These are phyloP conservation scores for Luidia sarsii DNA, from an alignment of 53 echinoderm and acorn worm species.

Conservation along the genomic window DNA sequence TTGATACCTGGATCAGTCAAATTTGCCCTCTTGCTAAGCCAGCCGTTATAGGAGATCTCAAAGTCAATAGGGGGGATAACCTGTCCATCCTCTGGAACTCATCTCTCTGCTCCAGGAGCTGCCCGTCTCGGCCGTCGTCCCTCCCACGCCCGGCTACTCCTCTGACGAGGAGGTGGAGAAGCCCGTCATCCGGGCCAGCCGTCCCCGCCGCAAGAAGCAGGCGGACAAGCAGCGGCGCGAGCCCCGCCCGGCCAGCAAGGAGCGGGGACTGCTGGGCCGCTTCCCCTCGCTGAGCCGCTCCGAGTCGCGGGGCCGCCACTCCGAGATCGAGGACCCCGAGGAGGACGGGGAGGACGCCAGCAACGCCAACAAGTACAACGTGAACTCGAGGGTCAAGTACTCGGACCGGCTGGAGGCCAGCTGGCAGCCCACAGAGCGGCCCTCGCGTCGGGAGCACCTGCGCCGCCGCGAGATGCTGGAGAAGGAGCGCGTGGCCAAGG, in stretches of 20 bases:
- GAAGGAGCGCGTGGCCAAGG: conserved; percentile 57
- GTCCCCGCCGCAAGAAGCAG: conserved; percentile 67
- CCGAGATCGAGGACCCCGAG: conserved; percentile 52
- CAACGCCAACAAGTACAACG: conserved; percentile 54
- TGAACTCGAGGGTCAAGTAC: conserved; percentile 55
- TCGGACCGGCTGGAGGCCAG: conserved; percentile 50
- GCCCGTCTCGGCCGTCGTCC: conserved; percentile 51
- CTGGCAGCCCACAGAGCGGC: conserved; percentile 61
- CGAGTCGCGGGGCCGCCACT: conserved; percentile 63
- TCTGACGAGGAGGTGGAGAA: conserved; percentile 69
- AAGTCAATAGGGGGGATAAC: too few species aligned
- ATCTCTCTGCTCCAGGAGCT: conserved; percentile 64
- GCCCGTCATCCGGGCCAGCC: conserved; percentile 58
- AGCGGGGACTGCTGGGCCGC: conserved; percentile 32
- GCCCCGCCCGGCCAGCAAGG: conserved; percentile 36
- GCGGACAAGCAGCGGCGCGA: conserved; percentile 20
- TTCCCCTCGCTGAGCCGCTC: conserved; percentile 59
- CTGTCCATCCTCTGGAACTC: too few species aligned
- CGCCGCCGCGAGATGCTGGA: conserved; percentile 55
- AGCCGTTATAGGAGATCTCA: too few species aligned
- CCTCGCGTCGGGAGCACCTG: conserved; percentile 69
- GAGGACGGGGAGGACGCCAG: conserved; percentile 67
- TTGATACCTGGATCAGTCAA: too few species aligned
- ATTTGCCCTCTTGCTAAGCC: too few species aligned
- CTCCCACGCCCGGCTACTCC: conserved; percentile 61